Conservation (phyloP, 1,140 invertebrate genomes). For the Andricus grossulariae region DNA sequence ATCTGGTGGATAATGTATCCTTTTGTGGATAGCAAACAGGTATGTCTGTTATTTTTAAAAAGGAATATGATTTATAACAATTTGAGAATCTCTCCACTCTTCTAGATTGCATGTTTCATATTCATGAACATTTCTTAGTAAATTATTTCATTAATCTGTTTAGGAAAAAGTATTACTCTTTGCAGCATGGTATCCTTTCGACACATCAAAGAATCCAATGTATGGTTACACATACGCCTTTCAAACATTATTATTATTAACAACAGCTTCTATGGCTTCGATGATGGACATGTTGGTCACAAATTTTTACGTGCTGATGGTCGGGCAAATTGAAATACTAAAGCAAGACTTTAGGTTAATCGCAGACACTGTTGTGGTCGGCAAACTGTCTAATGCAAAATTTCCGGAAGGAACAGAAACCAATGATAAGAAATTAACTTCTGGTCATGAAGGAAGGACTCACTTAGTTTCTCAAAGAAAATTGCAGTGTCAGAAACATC, state of each 20-base stretch:
- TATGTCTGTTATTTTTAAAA: neutral
- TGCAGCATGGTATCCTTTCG: slow-evolving; percentile 5
- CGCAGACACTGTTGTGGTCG: neutral
- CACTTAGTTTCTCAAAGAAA: too few relatives aligned
- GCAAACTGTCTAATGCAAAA: neutral
- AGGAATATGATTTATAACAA: too few relatives aligned
- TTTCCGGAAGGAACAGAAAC: neutral
- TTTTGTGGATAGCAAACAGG: slow-evolving; percentile 13
- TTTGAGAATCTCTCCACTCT: neutral
- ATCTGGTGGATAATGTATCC: slow-evolving; percentile 5
- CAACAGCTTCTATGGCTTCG: neutral
- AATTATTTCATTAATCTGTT: neutral
- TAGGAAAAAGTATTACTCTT: neutral
- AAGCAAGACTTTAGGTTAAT: neutral
- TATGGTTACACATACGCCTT: neutral
- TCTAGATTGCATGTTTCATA: neutral
- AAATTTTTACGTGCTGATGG: slow-evolving; percentile 8
- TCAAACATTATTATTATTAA: neutral
- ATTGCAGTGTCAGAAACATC: too few relatives aligned
- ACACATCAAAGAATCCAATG: neutral
- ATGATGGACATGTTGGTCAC: slow-evolving; percentile 6
- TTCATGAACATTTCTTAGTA: neutral
- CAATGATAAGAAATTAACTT: neutral
- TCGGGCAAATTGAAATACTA: slow-evolving; percentile 2
- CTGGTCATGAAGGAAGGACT: too few relatives aligned